A percentile compares a stretch with the other conserved stretches of the same genome.
phyloP scores from a whole-genome alignment of 2,888 invertebrate genomes.

The Poecilus cupreus region DNA sequence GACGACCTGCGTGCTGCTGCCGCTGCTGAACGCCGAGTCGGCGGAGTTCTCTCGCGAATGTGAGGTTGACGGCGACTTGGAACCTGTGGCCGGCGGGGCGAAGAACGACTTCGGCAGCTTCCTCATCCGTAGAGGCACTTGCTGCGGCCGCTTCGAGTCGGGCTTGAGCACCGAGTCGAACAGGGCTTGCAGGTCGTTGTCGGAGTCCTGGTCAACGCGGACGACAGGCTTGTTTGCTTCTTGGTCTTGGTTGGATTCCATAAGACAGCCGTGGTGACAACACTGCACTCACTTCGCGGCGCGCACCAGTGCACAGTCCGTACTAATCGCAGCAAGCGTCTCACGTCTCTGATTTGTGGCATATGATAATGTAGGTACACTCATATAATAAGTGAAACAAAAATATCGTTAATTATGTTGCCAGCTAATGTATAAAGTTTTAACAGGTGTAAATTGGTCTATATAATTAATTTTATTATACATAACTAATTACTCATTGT shows the following conservation, averaged over 20 bases:
- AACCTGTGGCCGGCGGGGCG: conserved; percentile 95
- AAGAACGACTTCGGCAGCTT: conserved; percentile 98
- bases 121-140: conserved; percentile 96
- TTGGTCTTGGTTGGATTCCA: conserved; percentile 75
- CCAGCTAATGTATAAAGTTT: too few species aligned
- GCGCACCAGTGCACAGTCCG: conserved; percentile 37
- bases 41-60: conserved; percentile 96
- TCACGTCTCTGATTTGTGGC: conserved; percentile 14
- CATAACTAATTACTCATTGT: too few species aligned
- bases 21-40: conserved; percentile 88
- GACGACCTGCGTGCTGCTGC: conserved; percentile 77
- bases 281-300: conserved; percentile 53
- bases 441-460: too few species aligned
- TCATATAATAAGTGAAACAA: too few species aligned
- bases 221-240: conserved; percentile 85
- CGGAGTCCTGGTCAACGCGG: conserved; percentile 95
- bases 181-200: conserved; percentile 95
- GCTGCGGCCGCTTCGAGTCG: conserved; percentile 91
- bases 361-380: too few species aligned
- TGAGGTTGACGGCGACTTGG: conserved; percentile 90
- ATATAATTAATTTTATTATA: too few species aligned
- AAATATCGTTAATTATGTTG: too few species aligned
- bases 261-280: conserved; percentile 60
- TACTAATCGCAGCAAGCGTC: conserved; percentile 39
- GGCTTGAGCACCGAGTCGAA: conserved; percentile 97